Conservation (phyloP, 1,140 invertebrate genomes). For the Trinorchestia longiramus region DNA sequence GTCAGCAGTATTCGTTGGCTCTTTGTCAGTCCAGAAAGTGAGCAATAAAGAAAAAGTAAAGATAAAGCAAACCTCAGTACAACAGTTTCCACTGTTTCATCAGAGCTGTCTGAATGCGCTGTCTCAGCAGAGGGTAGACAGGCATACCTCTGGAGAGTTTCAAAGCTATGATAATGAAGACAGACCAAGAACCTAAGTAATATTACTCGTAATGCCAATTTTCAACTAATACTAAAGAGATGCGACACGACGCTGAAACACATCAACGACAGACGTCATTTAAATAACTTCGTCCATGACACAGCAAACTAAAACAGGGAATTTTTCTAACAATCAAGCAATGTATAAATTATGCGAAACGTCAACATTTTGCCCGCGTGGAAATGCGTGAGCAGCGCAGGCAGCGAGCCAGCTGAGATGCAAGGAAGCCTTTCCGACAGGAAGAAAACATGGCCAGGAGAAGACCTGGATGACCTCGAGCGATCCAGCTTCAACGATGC, state of each 20-base stretch:
- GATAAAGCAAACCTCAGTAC: no score
- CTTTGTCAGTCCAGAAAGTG: no score
- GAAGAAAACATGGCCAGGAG: background rate
- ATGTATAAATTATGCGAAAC: background rate
- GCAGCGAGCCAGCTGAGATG: background rate
- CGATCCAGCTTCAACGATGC: background rate
- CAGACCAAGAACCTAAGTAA: background rate
- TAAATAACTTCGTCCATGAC: background rate
- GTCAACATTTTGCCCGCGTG: no score
- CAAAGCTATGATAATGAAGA: no score
- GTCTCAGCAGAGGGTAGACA: no score
- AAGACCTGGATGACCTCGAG: background rate
- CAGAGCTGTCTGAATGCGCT: no score
- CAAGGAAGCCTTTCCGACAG: background rate
- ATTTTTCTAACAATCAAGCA: background rate
- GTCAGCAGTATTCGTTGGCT: background rate
- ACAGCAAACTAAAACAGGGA: background rate
- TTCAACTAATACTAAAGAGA: no score
- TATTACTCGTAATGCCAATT: background rate
- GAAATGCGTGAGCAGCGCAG: background rate
- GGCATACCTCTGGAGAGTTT: no score
- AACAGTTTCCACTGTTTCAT: no score
- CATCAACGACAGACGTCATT: background rate
- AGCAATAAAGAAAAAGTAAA: no score
- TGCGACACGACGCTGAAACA: background rate